Evolutionary conservation across 1,140 invertebrate genomes (phyloP).

Genomic region (Drosophila kurseongensis): DNA sequence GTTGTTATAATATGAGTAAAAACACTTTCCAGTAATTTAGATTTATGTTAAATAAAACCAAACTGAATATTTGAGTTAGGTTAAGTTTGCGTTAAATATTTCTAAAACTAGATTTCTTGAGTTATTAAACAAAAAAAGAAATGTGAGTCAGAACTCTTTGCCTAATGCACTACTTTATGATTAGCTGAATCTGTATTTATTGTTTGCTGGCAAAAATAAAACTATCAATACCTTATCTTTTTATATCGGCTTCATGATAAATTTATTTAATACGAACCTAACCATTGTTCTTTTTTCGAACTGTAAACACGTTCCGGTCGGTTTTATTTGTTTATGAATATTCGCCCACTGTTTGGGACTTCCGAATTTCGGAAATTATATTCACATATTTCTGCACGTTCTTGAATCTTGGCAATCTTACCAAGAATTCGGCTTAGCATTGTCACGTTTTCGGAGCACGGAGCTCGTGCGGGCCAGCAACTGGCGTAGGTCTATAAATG

Average conservation of each 20-base stretch:
- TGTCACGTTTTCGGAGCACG: constrained; percentile 42
- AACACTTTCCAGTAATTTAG: constrained; percentile 9
- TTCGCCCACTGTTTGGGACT: background rate
- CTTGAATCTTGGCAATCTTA: constrained; percentile 61
- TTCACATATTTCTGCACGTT: constrained; percentile 45
- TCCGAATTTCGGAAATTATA: constrained; percentile 42
- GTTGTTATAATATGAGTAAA: constrained; percentile 3
- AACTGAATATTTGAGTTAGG: background rate
- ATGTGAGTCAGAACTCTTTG: background rate
- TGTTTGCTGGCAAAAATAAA: background rate
- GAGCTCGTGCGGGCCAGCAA: constrained; percentile 47
- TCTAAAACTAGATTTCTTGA: background rate
- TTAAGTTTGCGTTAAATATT: constrained; percentile 11
- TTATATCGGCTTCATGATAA: constrained; percentile 8
- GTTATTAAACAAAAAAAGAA: background rate
- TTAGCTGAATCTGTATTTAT: background rate
- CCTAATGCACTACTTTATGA: background rate
- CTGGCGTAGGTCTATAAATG: constrained; percentile 44
- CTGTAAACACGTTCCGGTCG: constrained; percentile 39
- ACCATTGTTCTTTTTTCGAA: background rate
- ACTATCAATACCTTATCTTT: background rate
- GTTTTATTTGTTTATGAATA: constrained; percentile 10
- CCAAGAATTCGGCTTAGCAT: constrained; percentile 44
- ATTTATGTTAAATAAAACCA: background rate
- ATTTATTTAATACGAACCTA: constrained; percentile 21